phyloP scores from a whole-genome alignment of 2,888 invertebrate genomes.

The Brachyptera putata region DNA sequence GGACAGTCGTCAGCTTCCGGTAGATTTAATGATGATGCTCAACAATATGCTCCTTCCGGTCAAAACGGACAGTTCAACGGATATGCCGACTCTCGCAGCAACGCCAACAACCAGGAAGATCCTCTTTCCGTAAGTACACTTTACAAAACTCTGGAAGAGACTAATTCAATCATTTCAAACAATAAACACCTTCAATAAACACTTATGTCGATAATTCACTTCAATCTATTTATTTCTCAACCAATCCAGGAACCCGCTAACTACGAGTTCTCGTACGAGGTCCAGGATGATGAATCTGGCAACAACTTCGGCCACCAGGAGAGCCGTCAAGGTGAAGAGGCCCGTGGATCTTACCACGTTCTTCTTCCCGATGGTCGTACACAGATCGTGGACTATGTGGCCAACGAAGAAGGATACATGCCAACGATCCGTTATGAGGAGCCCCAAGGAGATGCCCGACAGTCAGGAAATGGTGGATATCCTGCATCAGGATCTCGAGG shows the following conservation, averaged over 20 bases:
- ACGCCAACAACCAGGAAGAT: too few species aligned
- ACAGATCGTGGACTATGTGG: conserved; percentile 81
- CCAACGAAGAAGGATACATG: conserved; percentile 75
- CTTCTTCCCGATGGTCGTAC: conserved; percentile 81
- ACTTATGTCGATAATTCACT: too few species aligned
- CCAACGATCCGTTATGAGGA: conserved; percentile 74
- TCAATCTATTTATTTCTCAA: too few species aligned
- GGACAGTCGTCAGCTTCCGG: too few species aligned
- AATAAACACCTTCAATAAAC: too few species aligned
- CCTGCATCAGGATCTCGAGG: conserved; percentile 13
- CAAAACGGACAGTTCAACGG: background rate
- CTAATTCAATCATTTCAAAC: too few species aligned
- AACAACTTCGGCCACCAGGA: conserved; percentile 80
- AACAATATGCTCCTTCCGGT: background rate
- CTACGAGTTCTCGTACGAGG: conserved; percentile 83
- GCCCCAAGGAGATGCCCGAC: too few species aligned
- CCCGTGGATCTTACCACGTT: conserved; percentile 82
- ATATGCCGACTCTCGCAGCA: background rate
- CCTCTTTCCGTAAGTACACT: too few species aligned
- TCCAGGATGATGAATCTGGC: conserved; percentile 73
- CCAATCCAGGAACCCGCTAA: conserved; percentile 83
- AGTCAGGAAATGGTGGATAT: conserved; percentile 8
- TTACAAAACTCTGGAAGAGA: too few species aligned
- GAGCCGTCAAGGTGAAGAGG: conserved; percentile 74
- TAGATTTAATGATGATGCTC: background rate